Evolutionary conservation across 2,888 invertebrate species (phyloP).

Genomic region (Eupithecia exiguata): DNA sequence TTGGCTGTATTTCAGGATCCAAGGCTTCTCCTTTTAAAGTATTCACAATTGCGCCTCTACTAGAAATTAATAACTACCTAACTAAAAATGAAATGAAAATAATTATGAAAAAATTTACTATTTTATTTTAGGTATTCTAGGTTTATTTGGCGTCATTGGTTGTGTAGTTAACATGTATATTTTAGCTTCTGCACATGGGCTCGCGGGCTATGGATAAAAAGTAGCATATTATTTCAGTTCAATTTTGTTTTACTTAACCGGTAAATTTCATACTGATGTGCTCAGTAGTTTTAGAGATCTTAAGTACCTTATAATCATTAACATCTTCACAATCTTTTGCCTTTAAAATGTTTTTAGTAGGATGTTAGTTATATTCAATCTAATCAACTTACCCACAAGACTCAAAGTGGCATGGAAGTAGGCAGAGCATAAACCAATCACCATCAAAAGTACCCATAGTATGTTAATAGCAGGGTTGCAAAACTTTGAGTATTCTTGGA

Average conservation of each 20-base stretch:
- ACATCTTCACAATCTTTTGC: neutral
- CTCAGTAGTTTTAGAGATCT: neutral
- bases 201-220: neutral
- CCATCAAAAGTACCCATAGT: slow-evolving; percentile 91
- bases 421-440: slow-evolving; percentile 91
- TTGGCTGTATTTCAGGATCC: no score
- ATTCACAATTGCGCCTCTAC: no score
- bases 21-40: no score
- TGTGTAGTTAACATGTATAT: no score
- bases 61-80: no score
- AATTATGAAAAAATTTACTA: no score
- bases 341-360: neutral
- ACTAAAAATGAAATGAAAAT: no score
- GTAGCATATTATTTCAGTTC: neutral
- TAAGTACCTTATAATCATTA: neutral
- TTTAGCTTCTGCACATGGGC: neutral
- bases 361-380: neutral
- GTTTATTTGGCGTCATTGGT: no score
- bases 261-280: neutral
- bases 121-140: no score
- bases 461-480: slow-evolving; percentile 91
- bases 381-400: slow-evolving; percentile 83
- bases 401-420: slow-evolving; percentile 94
- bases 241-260: no score
- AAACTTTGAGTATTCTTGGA: slow-evolving; percentile 89